Conservation (phyloP, 2,797 vertebrate genomes). For the Ataeniobius toweri region DNA sequence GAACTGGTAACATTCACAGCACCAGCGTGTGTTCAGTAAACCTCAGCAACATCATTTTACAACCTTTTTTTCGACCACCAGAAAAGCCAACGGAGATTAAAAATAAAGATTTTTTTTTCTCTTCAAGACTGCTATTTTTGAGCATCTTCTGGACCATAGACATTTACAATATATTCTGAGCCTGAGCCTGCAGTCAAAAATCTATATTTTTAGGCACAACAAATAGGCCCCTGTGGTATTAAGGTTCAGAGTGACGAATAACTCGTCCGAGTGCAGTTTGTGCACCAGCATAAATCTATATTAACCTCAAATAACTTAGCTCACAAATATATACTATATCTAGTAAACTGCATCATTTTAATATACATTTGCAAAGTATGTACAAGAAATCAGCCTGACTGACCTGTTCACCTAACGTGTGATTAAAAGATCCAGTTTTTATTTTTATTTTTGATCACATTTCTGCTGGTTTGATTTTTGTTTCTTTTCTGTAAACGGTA, state of each 20-base stretch:
- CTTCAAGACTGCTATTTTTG: conserved; percentile 67
- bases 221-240: conserved; percentile 76
- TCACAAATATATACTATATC: conserved; percentile 74
- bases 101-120: conserved; percentile 44
- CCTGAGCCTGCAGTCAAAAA: conserved; percentile 61
- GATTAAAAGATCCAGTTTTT: conserved; percentile 72
- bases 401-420: conserved; percentile 62
- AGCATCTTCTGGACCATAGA: conserved; percentile 67
- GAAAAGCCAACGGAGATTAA: conserved; percentile 38
- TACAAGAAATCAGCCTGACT: conserved; percentile 76
- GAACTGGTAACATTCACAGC: conserved; percentile 52
- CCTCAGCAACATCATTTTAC: conserved; percentile 32
- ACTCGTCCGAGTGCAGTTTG: conserved; percentile 67
- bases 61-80: conserved; percentile 30
- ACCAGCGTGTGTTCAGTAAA: conserved; percentile 36
- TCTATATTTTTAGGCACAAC: conserved; percentile 71
- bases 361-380: conserved; percentile 79
- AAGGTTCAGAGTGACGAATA: conserved; percentile 76
- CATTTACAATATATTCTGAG: conserved; percentile 59
- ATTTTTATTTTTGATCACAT: conserved; percentile 79
- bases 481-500: conserved; percentile 82
- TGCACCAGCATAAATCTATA: conserved; percentile 72
- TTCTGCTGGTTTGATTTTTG: conserved; percentile 81
- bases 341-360: conserved; percentile 74
- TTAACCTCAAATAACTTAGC: conserved; percentile 77